Percentiles rank a stretch among this genome's conserved stretches.
phyloP scores from a whole-genome alignment of 2,888 invertebrate species.

The Spicauda simplicius region DNA sequence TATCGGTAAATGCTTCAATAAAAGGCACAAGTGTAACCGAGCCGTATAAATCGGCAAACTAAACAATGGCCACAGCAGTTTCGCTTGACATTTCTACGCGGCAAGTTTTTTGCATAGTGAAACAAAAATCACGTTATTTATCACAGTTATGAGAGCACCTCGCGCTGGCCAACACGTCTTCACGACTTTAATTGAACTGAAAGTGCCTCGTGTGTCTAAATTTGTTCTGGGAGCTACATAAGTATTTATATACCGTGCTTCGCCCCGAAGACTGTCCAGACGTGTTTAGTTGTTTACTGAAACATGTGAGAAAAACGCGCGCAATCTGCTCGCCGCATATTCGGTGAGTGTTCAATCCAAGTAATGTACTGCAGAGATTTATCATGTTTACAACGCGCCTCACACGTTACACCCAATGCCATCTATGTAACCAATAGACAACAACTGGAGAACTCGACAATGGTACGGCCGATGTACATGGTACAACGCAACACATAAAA shows the following conservation, averaged over 20 bases:
- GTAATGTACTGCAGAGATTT: slow-evolving; percentile 37
- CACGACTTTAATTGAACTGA: slow-evolving; percentile 71
- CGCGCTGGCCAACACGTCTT: slow-evolving; percentile 80
- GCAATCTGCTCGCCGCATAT: slow-evolving; percentile 51
- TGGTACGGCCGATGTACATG: slow-evolving; percentile 64
- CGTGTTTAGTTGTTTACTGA: slow-evolving; percentile 62
- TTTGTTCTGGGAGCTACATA: slow-evolving; percentile 53
- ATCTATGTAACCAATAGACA: slow-evolving; percentile 73
- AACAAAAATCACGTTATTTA: slow-evolving; percentile 72
- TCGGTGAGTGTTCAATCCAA: slow-evolving; percentile 61
- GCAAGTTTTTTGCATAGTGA: slow-evolving; percentile 74
- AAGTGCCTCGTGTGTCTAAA: slow-evolving; percentile 70
- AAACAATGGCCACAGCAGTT: slow-evolving; percentile 82
- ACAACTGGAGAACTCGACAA: slow-evolving; percentile 62
- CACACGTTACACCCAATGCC: slow-evolving; percentile 68
- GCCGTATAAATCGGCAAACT: slow-evolving; percentile 85
- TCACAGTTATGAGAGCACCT: slow-evolving; percentile 82
- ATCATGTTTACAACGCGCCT: slow-evolving; percentile 36
- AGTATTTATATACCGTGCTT: slow-evolving; percentile 55
- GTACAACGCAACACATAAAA: slow-evolving; percentile 68
- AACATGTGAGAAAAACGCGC: slow-evolving; percentile 61
- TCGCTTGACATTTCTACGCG: slow-evolving; percentile 79
- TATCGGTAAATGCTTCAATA: slow-evolving; percentile 83
- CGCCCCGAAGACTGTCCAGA: slow-evolving; percentile 61
- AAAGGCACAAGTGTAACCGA: slow-evolving; percentile 83